Base-by-base conservation (phyloP, 1,140 invertebrate species). In the Homarus americanus region DNA sequence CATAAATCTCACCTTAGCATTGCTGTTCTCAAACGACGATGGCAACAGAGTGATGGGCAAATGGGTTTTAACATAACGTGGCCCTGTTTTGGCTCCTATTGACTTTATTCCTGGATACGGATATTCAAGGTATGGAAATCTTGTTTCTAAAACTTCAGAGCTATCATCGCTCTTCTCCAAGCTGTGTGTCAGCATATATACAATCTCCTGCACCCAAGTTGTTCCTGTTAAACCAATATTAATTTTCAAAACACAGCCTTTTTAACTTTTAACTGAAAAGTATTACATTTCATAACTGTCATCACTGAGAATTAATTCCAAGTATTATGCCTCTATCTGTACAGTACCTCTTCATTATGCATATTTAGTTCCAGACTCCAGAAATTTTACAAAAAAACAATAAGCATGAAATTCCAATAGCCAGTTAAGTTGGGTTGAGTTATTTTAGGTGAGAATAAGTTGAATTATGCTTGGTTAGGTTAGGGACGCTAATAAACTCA, bases 121-220 rank as follows among this genome's bases (percentile, higher is more conserved):
- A 93, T 94, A 95, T 91, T 96, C 95, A 41, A 96, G 92, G 92
- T 94, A 95, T 2, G 95, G 95, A 93, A 95, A 95, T 91, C 95
- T 93, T 4, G 94, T 94, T 89, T 95, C 95, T 38, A 95, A 93
- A 49, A 94, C 93, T 41, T 92, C 86, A 34, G 93, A 90, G 24
- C 79, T 85, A 34, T 94, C 95, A 44, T 89, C 80, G 58, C 72
- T 91, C 87, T 93, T 93, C 38, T 94, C 87, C 63, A 94, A 94
- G 80, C 94, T 93, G 92, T 97, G 97, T 12, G 95, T 95, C n/a
- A 98, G 93, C 82, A 97, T 94, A 96, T 97, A 98, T 1, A 97
- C 95, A 93, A 98, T 95, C 94, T 98, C 97, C 93, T 97, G 97
- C 0, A 96, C 96, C 96, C 96, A 97, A 0, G 97, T 98, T 1